Evolutionary conservation across 2,888 invertebrate species (phyloP).

Genomic region (Argynnis bischoffii): DNA sequence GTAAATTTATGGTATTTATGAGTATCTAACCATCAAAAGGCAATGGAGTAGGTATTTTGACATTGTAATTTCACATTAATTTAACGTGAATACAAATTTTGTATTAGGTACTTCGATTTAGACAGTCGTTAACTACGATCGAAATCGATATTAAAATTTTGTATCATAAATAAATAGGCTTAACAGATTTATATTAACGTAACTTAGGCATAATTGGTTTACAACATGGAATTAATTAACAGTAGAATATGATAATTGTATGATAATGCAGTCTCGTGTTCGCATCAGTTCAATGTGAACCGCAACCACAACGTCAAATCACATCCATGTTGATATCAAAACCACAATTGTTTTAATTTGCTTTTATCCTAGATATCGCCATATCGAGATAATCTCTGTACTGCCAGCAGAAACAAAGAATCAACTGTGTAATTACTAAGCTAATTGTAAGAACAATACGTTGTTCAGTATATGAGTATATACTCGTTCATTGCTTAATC

Average conservation of each 20-base stretch:
- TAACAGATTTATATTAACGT: slow-evolving; percentile 5
- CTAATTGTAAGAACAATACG: not conserved
- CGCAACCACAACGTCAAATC: slow-evolving; percentile 34
- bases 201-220: slow-evolving; percentile 8
- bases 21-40: no score
- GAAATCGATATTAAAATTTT: not conserved
- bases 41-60: no score
- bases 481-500: slow-evolving; percentile 1
- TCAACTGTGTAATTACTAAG: not conserved
- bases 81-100: not conserved
- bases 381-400: slow-evolving; percentile 3
- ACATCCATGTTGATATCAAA: slow-evolving; percentile 29
- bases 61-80: not conserved
- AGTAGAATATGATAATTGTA: slow-evolving; percentile 18
- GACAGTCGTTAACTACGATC: slow-evolving; percentile 1
- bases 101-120: not conserved
- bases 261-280: slow-evolving; percentile 17
- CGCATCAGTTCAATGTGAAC: slow-evolving; percentile 14
- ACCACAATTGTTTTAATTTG: slow-evolving; percentile 26
- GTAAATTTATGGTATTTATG: no score
- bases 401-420: not conserved
- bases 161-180: slow-evolving; percentile 2
- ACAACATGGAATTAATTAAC: slow-evolving; percentile 7
- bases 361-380: slow-evolving; percentile 18
- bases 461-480: no score